phyloP scores from a whole-genome alignment of 1,140 invertebrate species.

The Zaprionus africanus region DNA sequence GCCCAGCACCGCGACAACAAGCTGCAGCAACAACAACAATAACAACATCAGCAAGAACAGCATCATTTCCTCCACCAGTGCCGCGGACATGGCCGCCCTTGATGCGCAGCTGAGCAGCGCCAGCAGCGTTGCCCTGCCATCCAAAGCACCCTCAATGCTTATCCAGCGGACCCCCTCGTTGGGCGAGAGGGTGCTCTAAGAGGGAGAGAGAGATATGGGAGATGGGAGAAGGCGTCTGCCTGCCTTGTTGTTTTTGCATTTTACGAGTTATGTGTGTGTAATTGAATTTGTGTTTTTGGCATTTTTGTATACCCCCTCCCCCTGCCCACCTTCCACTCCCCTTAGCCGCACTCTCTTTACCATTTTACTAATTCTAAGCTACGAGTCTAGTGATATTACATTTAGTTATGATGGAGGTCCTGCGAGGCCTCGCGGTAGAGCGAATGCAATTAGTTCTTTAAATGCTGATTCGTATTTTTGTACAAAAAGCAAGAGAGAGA shows the following conservation, averaged over 20 bases:
- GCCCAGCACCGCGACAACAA: conserved; percentile 52
- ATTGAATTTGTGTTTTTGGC: conserved; percentile 81
- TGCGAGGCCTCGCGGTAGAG: conserved; percentile 19
- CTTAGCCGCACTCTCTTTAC: neutral
- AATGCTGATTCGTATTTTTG: conserved; percentile 66
- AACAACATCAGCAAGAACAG: conserved; percentile 31
- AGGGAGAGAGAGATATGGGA: neutral
- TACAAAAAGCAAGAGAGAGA: conserved; percentile 32
- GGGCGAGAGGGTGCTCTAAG: conserved; percentile 81
- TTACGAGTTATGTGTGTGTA: conserved; percentile 73
- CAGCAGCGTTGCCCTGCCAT: conserved; percentile 64
- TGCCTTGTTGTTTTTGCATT: conserved; percentile 56
- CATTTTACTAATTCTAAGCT: conserved; percentile 72
- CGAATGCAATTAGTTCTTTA: conserved; percentile 63
- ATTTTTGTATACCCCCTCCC: conserved; percentile 40
- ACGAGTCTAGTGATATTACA: conserved; percentile 83
- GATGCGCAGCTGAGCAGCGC: conserved; percentile 69
- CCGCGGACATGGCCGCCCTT: conserved; percentile 65
- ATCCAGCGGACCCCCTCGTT: conserved; percentile 81
- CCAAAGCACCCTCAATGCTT: conserved; percentile 81
- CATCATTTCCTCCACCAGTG: conserved; percentile 39
- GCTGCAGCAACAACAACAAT: conserved; percentile 16
- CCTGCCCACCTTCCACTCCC: too few species aligned
- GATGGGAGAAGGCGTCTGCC: conserved; percentile 5
- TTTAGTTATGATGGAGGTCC: conserved; percentile 68